Conservation (phyloP, 2,888 invertebrate species). For the Tetrapedia diversipes region DNA sequence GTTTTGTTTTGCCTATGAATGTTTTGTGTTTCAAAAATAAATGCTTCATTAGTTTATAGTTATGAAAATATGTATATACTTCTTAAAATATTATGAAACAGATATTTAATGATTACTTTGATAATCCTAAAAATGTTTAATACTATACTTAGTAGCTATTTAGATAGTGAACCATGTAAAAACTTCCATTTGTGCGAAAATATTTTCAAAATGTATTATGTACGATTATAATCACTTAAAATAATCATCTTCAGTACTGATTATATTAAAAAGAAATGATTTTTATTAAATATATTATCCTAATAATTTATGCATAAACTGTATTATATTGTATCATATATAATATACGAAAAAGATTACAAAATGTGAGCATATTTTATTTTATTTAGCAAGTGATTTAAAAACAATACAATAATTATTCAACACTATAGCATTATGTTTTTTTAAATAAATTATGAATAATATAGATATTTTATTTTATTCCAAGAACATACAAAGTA, state of each 20-base stretch:
- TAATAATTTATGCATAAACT: slow-evolving; percentile 25
- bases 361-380: slow-evolving; percentile 15
- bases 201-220: slow-evolving; percentile 24
- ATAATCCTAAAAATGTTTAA: neutral
- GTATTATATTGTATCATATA: slow-evolving; percentile 40
- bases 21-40: neutral
- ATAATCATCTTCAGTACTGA: slow-evolving; percentile 2
- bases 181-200: neutral
- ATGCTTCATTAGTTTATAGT: slow-evolving; percentile 1
- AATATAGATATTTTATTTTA: slow-evolving; percentile 7
- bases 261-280: slow-evolving; percentile 3
- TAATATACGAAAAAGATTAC: slow-evolving; percentile 19
- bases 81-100: neutral
- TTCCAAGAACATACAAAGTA: slow-evolving; percentile 5
- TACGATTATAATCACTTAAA: slow-evolving; percentile 14
- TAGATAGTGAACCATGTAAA: neutral
- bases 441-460: neutral
- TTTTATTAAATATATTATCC: slow-evolving; percentile 14
- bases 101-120: neutral
- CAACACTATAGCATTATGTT: too few relatives aligned
- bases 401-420: neutral
- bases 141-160: neutral
- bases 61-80: neutral
- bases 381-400: too few relatives aligned
- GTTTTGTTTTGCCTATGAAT: neutral